phyloP scores from a whole-genome alignment of 1,140 invertebrate species.

The Orchestia grillus region DNA sequence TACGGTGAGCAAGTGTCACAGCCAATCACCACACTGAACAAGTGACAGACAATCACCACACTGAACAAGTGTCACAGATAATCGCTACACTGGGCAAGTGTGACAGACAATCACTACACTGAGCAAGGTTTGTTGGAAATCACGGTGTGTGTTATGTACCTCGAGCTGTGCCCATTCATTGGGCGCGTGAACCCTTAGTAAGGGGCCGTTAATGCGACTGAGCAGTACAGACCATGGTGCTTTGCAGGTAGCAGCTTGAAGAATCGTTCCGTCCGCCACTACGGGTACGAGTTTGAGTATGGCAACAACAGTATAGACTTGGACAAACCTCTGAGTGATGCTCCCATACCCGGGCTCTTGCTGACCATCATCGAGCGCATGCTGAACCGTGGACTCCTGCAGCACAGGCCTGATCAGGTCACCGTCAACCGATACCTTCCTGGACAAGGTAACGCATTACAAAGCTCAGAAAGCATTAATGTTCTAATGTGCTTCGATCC shows the following conservation, averaged over 20 bases:
- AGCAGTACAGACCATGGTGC: neutral
- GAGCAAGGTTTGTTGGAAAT: too few relatives aligned
- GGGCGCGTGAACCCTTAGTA: too few relatives aligned
- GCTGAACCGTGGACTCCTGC: neutral
- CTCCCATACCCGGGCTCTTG: constrained; percentile 5
- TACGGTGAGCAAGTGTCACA: too few relatives aligned
- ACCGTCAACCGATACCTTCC: constrained; percentile 58
- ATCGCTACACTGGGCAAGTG: too few relatives aligned
- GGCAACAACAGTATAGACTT: constrained; percentile 29
- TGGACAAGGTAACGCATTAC: constrained; percentile 46
- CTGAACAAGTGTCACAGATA: too few relatives aligned
- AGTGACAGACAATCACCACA: too few relatives aligned
- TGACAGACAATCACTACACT: too few relatives aligned
- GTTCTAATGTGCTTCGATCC: neutral
- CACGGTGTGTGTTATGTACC: too few relatives aligned
- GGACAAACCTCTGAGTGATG: neutral
- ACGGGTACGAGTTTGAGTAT: constrained; percentile 57
- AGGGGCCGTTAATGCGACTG: too few relatives aligned
- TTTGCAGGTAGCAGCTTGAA: constrained; percentile 53
- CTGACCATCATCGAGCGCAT: constrained; percentile 24
- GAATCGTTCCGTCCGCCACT: constrained; percentile 48
- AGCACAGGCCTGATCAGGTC: constrained; percentile 42
- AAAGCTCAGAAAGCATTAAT: too few relatives aligned
- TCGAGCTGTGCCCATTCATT: too few relatives aligned
- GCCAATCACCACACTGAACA: too few relatives aligned